Conservation (phyloP, 2,797 vertebrate species). For the Pitangus sulphuratus region DNA sequence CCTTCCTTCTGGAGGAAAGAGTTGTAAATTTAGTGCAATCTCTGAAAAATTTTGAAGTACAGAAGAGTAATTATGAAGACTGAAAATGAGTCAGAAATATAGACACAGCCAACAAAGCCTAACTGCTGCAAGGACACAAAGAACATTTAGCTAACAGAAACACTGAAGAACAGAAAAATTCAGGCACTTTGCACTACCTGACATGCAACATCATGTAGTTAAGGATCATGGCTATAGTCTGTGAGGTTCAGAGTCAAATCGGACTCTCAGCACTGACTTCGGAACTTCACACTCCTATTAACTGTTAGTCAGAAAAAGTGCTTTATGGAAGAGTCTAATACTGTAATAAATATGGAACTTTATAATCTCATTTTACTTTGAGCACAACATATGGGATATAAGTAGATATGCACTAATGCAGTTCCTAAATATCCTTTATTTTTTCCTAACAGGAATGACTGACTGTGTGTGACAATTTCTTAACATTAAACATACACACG, state of each 20-base stretch:
- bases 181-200: not conserved
- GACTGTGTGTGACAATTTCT: not conserved
- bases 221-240: not conserved
- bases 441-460: not conserved
- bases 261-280: not conserved
- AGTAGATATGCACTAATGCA: not conserved
- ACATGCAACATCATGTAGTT: not conserved
- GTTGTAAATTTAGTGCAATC: not conserved
- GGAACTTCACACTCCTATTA: not conserved
- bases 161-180: not conserved
- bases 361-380: not conserved
- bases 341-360: not conserved
- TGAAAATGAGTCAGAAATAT: not conserved
- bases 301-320: not conserved
- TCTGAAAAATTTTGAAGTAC: not conserved
- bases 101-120: not conserved
- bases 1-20: not conserved
- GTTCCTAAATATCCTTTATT: not conserved
- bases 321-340: not conserved
- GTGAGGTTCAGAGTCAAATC: not conserved
- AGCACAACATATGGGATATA: not conserved
- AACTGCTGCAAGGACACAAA: not conserved
- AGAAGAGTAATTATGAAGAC: not conserved
- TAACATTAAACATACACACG: not conserved
- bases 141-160: not conserved